phyloP scores from a whole-genome alignment of 2,113 vertebrate genomes.

The Equus quagga region DNA sequence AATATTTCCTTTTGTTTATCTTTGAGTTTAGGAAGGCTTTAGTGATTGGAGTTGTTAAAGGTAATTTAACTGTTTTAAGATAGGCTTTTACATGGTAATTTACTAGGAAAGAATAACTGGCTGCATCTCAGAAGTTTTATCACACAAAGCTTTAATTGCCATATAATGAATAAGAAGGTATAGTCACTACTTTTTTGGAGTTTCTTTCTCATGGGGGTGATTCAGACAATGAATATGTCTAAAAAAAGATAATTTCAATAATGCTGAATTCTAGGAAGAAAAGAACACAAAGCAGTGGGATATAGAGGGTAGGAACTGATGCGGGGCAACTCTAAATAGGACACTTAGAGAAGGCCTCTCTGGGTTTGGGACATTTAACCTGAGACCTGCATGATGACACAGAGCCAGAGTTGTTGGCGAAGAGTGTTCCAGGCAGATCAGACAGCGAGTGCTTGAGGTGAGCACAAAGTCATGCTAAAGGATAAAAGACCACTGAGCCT shows the following conservation, averaged over 20 bases:
- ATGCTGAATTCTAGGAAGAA: not conserved
- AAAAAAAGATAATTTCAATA: slow-evolving; percentile 28
- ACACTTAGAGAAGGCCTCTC: not conserved
- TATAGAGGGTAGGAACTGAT: not conserved
- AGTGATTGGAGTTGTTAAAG: not conserved
- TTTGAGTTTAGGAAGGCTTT: not conserved
- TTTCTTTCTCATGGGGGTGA: not conserved
- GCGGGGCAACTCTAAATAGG: not conserved
- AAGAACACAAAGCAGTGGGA: not conserved
- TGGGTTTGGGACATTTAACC: not conserved
- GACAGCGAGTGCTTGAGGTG: not conserved
- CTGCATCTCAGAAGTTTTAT: not conserved
- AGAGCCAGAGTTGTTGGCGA: not conserved
- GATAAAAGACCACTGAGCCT: not conserved
- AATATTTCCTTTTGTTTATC: slow-evolving; percentile 16
- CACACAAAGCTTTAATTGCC: not conserved
- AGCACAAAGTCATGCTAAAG: not conserved
- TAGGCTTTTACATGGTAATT: not conserved
- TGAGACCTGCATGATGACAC: not conserved
- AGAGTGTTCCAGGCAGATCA: not conserved
- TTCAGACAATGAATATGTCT: not conserved
- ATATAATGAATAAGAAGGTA: not conserved
- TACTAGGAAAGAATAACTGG: not conserved
- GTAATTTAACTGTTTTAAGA: slow-evolving; percentile 21
- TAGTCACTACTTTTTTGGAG: not conserved